Evolutionary conservation across 2,888 invertebrate species (phyloP).

Genomic region (Lochmaea capreae): DNA sequence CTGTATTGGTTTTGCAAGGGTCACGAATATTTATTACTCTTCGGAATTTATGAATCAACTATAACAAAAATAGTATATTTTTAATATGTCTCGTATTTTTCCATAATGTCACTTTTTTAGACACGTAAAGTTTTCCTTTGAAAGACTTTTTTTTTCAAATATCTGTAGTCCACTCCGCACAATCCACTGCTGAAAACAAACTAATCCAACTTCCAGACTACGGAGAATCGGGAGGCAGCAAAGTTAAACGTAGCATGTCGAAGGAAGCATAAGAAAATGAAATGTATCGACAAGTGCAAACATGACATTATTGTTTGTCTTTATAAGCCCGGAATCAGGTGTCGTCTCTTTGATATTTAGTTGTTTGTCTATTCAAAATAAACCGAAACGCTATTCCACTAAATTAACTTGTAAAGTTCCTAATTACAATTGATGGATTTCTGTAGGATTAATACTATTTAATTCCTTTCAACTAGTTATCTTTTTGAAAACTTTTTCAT

Average conservation of each 20-base stretch:
- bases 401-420: neutral
- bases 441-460: neutral
- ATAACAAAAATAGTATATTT: no score
- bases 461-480: no score
- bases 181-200: neutral
- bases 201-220: neutral
- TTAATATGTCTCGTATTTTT: no score
- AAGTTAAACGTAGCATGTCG: neutral
- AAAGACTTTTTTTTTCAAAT: neutral
- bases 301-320: neutral
- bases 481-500: no score
- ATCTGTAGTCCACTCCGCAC: neutral
- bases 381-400: neutral
- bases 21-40: no score
- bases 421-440: neutral
- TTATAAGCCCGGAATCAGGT: neutral
- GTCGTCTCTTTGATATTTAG: neutral
- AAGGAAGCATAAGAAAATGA: neutral
- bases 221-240: neutral
- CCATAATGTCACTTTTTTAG: no score
- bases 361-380: neutral
- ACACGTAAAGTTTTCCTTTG: neutral
- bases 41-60: no score
- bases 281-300: neutral
- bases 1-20: no score